Evolutionary conservation across 2,888 invertebrate genomes (phyloP).

Genomic region (Sinopyrophorus schimmeli): DNA sequence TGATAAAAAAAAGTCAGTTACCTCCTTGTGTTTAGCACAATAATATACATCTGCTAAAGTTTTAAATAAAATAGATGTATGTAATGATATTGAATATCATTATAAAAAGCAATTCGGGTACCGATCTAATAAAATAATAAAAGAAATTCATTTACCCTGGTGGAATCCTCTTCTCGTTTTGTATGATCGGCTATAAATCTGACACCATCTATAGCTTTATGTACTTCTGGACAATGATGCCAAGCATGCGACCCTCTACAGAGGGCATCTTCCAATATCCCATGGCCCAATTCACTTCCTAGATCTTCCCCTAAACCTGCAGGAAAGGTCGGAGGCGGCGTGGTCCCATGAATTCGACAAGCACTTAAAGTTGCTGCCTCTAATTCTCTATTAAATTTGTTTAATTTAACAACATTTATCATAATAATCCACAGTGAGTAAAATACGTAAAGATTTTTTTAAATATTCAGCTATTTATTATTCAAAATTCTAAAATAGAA

Average conservation of each 20-base stretch:
- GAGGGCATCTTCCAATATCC: constrained; percentile 44
- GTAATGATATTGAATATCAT: too few species aligned
- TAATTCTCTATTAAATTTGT: constrained; percentile 62
- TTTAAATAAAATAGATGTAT: too few species aligned
- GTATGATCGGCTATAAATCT: constrained; percentile 92
- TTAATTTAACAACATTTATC: too few species aligned
- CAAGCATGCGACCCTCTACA: constrained; percentile 69
- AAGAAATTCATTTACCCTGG: constrained; percentile 80
- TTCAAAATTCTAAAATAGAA: too few species aligned
- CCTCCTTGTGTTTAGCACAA: too few species aligned
- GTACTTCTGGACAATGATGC: constrained; percentile 89
- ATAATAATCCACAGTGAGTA: too few species aligned
- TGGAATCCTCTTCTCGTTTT: constrained; percentile 88
- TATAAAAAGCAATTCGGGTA: too few species aligned
- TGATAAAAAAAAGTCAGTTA: too few species aligned
- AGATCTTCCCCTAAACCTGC: constrained; percentile 57
- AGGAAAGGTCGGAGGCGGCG: constrained; percentile 60
- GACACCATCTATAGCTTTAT: constrained; percentile 91
- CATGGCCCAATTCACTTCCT: constrained; percentile 51
- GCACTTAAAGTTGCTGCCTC: constrained; percentile 61
- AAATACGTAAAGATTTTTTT: too few species aligned
- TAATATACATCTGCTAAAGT: too few species aligned
- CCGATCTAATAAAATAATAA: too few species aligned
- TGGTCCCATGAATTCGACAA: constrained; percentile 65
- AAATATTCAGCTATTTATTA: too few species aligned